Evolutionary conservation across 2,113 vertebrate genomes (phyloP).

Genomic region (Sterrhoptilus dennistouni): DNA sequence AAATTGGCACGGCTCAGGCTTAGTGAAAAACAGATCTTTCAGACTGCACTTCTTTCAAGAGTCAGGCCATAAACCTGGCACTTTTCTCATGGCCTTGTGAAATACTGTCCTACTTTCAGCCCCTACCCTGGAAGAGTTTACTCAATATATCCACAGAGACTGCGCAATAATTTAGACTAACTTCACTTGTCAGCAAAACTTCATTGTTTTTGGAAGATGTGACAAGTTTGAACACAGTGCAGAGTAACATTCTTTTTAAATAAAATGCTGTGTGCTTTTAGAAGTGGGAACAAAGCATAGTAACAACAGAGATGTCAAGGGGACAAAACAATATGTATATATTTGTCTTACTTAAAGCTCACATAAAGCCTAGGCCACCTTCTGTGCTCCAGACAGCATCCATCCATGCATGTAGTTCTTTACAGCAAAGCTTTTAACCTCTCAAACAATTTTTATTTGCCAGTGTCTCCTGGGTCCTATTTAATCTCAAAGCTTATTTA

Average conservation of each 20-base stretch:
- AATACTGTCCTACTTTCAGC: not conserved
- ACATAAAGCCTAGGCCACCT: not conserved
- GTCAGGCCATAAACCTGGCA: not conserved
- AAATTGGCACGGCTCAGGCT: not conserved
- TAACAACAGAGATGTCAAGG: not conserved
- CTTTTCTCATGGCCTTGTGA: not conserved
- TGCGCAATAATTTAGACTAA: not conserved
- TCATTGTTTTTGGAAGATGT: not conserved
- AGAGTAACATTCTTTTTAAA: not conserved
- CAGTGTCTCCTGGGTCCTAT: not conserved
- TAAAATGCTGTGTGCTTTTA: not conserved
- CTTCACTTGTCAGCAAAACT: constrained; percentile 13
- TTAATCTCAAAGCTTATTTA: constrained; percentile 18
- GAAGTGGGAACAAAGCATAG: not conserved
- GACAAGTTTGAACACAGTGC: not conserved
- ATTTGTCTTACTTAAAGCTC: constrained; percentile 18
- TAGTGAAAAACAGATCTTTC: not conserved
- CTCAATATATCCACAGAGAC: not conserved
- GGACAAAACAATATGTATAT: not conserved
- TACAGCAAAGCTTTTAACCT: not conserved
- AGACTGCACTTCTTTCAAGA: not conserved
- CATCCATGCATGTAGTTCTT: not conserved
- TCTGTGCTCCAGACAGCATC: not conserved
- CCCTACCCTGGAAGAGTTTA: not conserved
- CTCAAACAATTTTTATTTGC: not conserved